A percentile compares a stretch with the other conserved stretches of the same genome.
Conservation (phyloP, 2,888 invertebrate genomes). For the Pristionchus maxplancki region DNA sequence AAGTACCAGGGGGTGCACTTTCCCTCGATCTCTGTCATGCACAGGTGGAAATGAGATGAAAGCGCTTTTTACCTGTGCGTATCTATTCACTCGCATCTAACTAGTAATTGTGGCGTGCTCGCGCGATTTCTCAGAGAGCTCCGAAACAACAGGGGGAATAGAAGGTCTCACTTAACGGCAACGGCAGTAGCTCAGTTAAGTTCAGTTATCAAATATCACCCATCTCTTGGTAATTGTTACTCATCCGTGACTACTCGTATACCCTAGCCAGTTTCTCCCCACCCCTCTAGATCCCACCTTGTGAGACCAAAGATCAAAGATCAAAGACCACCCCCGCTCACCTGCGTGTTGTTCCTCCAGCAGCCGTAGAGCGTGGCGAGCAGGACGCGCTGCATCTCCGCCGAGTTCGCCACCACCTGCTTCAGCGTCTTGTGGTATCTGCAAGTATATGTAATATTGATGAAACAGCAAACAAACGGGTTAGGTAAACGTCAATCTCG, state of each 20-base stretch:
- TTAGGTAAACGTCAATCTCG: too few relatives aligned
- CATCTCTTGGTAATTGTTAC: too few relatives aligned
- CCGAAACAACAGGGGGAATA: neutral
- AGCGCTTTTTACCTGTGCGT: neutral
- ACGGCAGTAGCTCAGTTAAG: too few relatives aligned
- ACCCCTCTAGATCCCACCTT: neutral
- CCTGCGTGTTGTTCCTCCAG: conserved; percentile 93
- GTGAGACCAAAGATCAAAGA: neutral
- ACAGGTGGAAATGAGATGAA: neutral
- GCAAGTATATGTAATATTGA: conserved; percentile 50
- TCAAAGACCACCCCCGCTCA: conserved; percentile 58
- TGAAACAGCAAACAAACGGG: too few relatives aligned
- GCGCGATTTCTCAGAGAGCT: neutral
- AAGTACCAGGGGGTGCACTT: neutral
- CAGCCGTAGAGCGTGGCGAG: conserved; percentile 92
- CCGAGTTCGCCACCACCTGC: conserved; percentile 89
- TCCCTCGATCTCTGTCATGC: neutral
- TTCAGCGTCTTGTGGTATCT: conserved; percentile 81
- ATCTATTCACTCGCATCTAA: neutral
- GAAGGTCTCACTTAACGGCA: too few relatives aligned
- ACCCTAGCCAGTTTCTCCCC: too few relatives aligned
- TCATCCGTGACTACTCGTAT: too few relatives aligned
- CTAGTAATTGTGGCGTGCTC: neutral
- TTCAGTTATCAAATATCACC: too few relatives aligned
- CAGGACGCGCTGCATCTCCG: conserved; percentile 95